Conservation (phyloP, 2,797 vertebrate species). For the Choloepus didactylus region DNA sequence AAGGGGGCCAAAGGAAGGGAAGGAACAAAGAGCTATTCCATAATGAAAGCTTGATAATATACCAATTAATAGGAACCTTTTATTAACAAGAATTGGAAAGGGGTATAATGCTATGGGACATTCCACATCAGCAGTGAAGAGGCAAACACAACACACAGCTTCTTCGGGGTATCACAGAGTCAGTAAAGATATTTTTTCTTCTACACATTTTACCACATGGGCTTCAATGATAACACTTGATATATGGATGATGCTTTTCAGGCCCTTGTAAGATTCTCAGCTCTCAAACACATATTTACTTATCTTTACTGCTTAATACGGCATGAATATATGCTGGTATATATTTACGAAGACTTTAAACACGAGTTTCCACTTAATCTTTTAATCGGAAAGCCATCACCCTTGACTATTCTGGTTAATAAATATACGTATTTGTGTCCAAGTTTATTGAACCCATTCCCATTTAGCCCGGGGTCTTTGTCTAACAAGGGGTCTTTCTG, state of each 20-base stretch:
- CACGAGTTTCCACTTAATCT: fast-evolving
- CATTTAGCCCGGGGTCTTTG: fast-evolving
- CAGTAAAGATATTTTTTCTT: not conserved
- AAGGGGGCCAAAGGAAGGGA: not conserved
- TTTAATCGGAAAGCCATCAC: fast-evolving
- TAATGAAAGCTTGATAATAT: not conserved
- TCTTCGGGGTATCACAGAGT: not conserved
- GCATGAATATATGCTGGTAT: fast-evolving
- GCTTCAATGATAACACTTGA: not conserved
- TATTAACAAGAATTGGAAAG: not conserved
- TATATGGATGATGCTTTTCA: fast-evolving
- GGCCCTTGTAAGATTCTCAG: not conserved
- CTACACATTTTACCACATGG: not conserved
- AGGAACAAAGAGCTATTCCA: not conserved
- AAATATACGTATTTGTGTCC: fast-evolving
- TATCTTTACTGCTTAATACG: not conserved
- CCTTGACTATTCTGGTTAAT: fast-evolving
- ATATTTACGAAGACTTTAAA: not conserved
- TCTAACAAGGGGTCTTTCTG: slow-evolving; percentile 37
- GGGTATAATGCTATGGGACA: not conserved
- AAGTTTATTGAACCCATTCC: fast-evolving
- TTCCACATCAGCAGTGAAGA: not conserved
- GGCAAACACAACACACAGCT: not conserved
- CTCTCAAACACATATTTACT: not conserved
- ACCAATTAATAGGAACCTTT: not conserved